Evolutionary conservation across 2,888 invertebrate genomes (phyloP), one percentile per base, ranked within the genome.

Genomic region (Zaprionus bogoriensis): DNA sequence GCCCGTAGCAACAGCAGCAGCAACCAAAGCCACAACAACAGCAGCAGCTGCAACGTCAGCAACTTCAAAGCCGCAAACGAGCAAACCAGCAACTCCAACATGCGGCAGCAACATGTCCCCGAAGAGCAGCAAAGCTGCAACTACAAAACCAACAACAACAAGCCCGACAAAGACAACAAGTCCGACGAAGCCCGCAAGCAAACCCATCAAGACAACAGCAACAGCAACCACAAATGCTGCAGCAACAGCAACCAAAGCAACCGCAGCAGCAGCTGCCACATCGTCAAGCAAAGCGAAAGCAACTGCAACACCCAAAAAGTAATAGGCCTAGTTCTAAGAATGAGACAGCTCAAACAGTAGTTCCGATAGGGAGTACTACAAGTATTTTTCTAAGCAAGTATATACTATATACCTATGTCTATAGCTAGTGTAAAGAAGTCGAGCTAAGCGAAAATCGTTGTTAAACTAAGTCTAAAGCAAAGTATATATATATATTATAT

Each of bases 351-450:
- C 10, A 38, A 23, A 7, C 39, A 20, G 22, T 59, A 55, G 60
- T 61, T 66, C 59, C 55, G 52, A 62, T 65, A 72, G 58, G 46
- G 57, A 79, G 72, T 19, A 64, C 61, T 79, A n/a, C n/a, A n/a
- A n/a, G n/a, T n/a, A 82, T 85, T 83, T 85, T 83, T 79, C 59
- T 76, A 80, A 77, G 66, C 47, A 32, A 17, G n/a, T 27, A 27
- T 27, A 27, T 27, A 27, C n/a, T 27, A 32, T 17, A 32, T 36
- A 17, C n/a, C n/a, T 36, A 17, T 36, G 65, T 50, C 45, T 73
- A 69, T 48, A 45, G 42, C 45, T 28, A 50, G 54, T 42, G 44
- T 53, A 57, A 57, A 44, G 30, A 65, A 27, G 6, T 52, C 44
- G 61, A 81, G 73, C 67, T 76, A 64, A 64, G 73, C 61, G 36